phyloP scores from a whole-genome alignment of 1,140 invertebrate genomes.

The Magallana angulata region DNA sequence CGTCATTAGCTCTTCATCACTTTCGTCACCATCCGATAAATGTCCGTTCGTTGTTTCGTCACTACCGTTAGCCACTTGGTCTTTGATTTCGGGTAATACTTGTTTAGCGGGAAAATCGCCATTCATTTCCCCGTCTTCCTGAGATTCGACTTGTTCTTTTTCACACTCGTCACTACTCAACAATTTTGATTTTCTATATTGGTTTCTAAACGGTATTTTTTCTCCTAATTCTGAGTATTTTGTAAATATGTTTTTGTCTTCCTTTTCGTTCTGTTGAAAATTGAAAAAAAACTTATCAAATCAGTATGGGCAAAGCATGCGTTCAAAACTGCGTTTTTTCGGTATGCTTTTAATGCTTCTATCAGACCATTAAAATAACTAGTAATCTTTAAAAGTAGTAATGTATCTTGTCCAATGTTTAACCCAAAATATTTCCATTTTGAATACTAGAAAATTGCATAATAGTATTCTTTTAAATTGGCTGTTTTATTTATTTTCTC shows the following conservation, averaged over 20 bases:
- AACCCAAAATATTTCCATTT: too few relatives aligned
- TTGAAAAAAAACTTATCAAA: too few relatives aligned
- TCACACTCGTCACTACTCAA: background rate
- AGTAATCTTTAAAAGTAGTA: too few relatives aligned
- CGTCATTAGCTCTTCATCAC: conserved; percentile 41
- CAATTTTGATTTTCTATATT: conserved; percentile 10
- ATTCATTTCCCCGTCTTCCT: background rate
- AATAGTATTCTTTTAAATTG: too few relatives aligned
- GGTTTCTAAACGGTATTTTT: conserved; percentile 47
- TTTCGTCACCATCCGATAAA: background rate
- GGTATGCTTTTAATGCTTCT: too few relatives aligned
- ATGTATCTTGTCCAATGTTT: too few relatives aligned
- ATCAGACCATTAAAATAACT: too few relatives aligned
- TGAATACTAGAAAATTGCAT: too few relatives aligned
- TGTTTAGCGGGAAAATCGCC: background rate
- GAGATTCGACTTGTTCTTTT: background rate
- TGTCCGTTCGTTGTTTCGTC: background rate
- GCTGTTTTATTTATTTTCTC: too few relatives aligned
- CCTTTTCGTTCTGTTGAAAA: background rate
- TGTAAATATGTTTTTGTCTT: conserved; percentile 38
- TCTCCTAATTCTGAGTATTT: conserved; percentile 67
- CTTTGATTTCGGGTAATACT: conserved; percentile 28
- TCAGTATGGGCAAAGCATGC: too few relatives aligned
- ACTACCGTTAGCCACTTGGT: background rate
- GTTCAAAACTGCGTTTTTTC: too few relatives aligned